Conservation (phyloP, 2,113 vertebrate genomes). For the Hyaena hyaena region DNA sequence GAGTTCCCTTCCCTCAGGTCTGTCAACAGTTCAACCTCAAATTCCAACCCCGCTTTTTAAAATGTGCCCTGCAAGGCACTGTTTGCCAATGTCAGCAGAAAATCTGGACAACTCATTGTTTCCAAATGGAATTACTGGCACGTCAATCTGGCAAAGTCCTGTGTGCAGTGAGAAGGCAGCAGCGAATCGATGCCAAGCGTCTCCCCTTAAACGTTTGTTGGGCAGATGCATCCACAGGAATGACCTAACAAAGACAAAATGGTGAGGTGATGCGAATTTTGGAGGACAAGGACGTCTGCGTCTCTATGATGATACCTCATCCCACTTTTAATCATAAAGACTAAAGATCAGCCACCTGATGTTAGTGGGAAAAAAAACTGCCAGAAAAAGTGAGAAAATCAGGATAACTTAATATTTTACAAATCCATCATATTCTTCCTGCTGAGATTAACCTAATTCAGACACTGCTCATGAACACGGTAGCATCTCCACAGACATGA, state of each 20-base stretch:
- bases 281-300: background rate
- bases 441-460: background rate
- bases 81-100: constrained; percentile 42
- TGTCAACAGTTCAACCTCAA: constrained; percentile 6
- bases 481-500: background rate
- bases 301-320: background rate
- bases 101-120: constrained; percentile 33
- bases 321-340: background rate
- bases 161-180: background rate
- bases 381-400: background rate
- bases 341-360: background rate
- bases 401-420: constrained; percentile 14
- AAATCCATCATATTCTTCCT: constrained; percentile 19
- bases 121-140: constrained; percentile 60
- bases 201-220: background rate
- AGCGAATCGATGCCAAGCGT: background rate
- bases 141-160: constrained; percentile 45
- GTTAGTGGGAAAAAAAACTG: background rate
- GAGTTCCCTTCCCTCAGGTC: background rate
- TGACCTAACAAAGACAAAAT: background rate
- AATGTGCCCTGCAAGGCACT: background rate
- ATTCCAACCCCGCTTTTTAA: background rate
- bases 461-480: background rate
- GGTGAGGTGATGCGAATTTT: background rate
- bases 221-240: background rate